Base-by-base conservation (phyloP, 2,888 invertebrate species). In the Cybosia mesomella region DNA sequence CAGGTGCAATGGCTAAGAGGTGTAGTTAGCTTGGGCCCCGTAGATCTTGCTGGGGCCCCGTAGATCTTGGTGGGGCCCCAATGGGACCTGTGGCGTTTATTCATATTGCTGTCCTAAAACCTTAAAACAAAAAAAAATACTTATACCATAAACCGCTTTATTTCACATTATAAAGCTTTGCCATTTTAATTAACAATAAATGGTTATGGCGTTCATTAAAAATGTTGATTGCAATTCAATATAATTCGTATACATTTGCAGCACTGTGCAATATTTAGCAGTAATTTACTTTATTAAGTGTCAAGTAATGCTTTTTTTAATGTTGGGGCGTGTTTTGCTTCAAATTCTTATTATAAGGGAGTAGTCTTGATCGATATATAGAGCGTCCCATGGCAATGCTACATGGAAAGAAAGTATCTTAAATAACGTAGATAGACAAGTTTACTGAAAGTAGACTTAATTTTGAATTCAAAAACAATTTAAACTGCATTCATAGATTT, bases 181-280 rank as follows among this genome's bases (percentile, higher is more conserved):
- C 77, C 62, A 79, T 84, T 86, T 83, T 84, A 86, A 88, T 87
- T 84, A 80, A 78, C 76, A 82, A 82, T 80, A 81, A 84, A 85
- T 58, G 67, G 43, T 62, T 76, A 71, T 58, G 39, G 70, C 71
- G 72, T 55, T 24, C 70, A 66, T 71, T 71, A 71, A 69, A 68
- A 60, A 57, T 57, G 62, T 57, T 58, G 62, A 78, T 76, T 79
- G 68, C 79, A 64, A 66, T 71, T 58, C 49, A 59, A 65, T 72
- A 72, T 72, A 81, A 76, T 68, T 67, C 49, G 49, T 39, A 74
- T 70, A 69, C 58, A 76, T 79, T 79, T 70, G 71, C 61, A 62
- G 53, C 62, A 61, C 59, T 54, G 32, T 10, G 49, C 68, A 59
- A 64, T 57, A 71, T 72, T 76, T 64, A 62, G 57, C 64, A 58